phyloP scores from a whole-genome alignment of 2,888 invertebrate species.

The Acleris sparsana region DNA sequence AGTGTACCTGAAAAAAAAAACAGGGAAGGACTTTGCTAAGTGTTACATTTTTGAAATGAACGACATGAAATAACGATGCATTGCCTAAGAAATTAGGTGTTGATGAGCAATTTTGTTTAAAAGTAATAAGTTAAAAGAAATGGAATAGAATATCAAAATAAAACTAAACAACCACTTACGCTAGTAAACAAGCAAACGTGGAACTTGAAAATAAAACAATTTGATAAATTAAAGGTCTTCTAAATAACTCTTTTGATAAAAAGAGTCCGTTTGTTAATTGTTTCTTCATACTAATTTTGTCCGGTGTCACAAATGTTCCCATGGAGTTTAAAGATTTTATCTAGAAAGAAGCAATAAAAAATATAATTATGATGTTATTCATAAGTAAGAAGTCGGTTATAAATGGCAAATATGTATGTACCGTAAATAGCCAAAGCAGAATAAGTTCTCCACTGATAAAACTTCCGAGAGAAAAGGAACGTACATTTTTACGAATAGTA shows the following conservation, averaged over 20 bases:
- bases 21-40: neutral
- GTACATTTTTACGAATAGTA: too few species aligned
- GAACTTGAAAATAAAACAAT: conserved; percentile 51
- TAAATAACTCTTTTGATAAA: conserved; percentile 54
- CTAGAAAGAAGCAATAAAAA: conserved; percentile 44
- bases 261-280: conserved; percentile 51
- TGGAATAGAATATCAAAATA: neutral
- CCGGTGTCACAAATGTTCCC: conserved; percentile 43
- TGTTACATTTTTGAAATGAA: too few species aligned
- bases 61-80: neutral
- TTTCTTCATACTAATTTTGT: conserved; percentile 49
- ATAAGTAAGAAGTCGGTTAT: too few species aligned
- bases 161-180: conserved; percentile 49
- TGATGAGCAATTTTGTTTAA: neutral
- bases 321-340: conserved; percentile 49
- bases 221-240: conserved; percentile 47
- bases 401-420: too few species aligned
- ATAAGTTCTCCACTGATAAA: too few species aligned
- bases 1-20: conserved; percentile 51
- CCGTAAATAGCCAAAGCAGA: too few species aligned
- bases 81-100: neutral
- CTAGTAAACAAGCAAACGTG: conserved; percentile 53
- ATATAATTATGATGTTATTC: too few species aligned
- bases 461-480: too few species aligned
- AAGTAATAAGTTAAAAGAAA: neutral